Evolutionary conservation across 1,140 invertebrate genomes (phyloP).

Genomic region (Mylabris phalerata): DNA sequence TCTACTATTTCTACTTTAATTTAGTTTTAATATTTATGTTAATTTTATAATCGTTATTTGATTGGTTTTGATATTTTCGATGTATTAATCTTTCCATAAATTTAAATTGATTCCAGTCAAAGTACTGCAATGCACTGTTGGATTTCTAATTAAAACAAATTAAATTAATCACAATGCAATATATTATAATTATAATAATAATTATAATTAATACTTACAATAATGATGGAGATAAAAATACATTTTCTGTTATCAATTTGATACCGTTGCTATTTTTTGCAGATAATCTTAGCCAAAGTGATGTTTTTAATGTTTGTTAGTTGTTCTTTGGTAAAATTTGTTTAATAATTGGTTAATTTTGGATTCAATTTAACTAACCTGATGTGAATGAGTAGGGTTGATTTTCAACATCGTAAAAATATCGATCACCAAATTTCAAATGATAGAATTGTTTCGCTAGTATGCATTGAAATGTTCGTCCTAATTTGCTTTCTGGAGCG

Average conservation of each 20-base stretch:
- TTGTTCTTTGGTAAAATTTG: constrained; percentile 53
- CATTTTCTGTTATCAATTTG: constrained; percentile 57
- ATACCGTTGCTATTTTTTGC: constrained; percentile 79
- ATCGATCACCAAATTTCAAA: constrained; percentile 46
- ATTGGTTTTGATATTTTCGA: no score
- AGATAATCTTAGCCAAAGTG: constrained; percentile 43
- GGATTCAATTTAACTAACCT: constrained; percentile 15
- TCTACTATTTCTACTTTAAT: no score
- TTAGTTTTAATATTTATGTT: no score
- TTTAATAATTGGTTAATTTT: constrained; percentile 38
- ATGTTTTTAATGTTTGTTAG: constrained; percentile 41
- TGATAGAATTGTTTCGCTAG: constrained; percentile 48
- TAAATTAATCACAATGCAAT: no score
- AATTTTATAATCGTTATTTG: no score
- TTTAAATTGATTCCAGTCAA: no score
- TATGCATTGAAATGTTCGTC: constrained; percentile 56
- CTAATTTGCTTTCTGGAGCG: constrained; percentile 47
- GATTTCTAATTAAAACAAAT: no score
- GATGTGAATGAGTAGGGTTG: constrained; percentile 47
- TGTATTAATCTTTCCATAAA: no score
- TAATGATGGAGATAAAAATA: constrained; percentile 55
- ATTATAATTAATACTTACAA: constrained; percentile 2
- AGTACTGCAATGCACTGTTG: no score
- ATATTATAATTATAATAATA: no score
- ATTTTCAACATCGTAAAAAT: constrained; percentile 50